phyloP scores from a whole-genome alignment of 2,888 invertebrate genomes.

The Eumerus sabulonum region DNA sequence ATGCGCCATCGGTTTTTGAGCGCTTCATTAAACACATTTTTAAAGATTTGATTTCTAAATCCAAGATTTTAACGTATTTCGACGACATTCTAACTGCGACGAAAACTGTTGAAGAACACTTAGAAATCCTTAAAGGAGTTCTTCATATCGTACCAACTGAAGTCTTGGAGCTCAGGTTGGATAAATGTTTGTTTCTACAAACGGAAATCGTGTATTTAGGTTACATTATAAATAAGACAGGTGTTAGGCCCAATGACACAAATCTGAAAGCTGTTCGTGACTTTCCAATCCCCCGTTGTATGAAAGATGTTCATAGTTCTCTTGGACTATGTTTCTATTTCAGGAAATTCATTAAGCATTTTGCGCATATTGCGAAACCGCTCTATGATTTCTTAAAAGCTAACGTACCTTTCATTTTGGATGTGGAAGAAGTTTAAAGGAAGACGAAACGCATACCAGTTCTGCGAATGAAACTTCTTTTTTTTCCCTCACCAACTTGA shows the following conservation, averaged over 20 bases:
- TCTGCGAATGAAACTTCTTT: too few relatives aligned
- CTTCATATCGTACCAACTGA: background rate
- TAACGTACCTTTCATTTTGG: background rate
- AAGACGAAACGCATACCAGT: too few relatives aligned
- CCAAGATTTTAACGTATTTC: conserved; percentile 65
- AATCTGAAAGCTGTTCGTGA: too few relatives aligned
- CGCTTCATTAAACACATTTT: conserved; percentile 67
- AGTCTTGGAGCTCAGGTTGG: background rate
- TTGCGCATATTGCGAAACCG: background rate
- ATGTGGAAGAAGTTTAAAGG: too few relatives aligned
- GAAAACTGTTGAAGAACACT: too few relatives aligned
- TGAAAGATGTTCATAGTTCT: background rate
- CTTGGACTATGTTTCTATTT: background rate
- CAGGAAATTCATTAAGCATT: too few relatives aligned
- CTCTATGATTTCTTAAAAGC: background rate
- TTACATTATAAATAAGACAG: background rate
- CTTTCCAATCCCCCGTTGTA: too few relatives aligned
- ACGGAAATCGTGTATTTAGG: background rate
- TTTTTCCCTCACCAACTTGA: too few relatives aligned
- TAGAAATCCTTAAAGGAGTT: background rate
- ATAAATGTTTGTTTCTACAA: too few relatives aligned
- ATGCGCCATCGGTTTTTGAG: conserved; percentile 65
- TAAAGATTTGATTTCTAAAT: conserved; percentile 44
- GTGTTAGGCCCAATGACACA: too few relatives aligned
- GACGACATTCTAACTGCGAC: too few relatives aligned